phyloP scores from a whole-genome alignment of 2,797 vertebrate genomes.

The Antennarius maculatus region DNA sequence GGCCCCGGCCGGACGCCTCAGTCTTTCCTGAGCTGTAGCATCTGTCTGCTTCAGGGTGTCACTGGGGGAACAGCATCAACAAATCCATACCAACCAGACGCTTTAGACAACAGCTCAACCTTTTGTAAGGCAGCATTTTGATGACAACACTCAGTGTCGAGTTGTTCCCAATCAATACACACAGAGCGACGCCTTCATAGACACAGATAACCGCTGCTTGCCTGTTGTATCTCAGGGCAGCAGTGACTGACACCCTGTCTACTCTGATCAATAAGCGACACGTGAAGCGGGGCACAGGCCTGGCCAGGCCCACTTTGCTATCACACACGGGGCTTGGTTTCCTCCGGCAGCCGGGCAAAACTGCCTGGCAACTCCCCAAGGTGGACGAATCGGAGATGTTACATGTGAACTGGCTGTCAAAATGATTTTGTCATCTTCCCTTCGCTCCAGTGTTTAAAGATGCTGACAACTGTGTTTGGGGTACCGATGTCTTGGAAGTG shows the following conservation, averaged over 20 bases:
- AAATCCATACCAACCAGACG: slow-evolving; percentile 67
- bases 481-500: slow-evolving; percentile 78
- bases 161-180: slow-evolving; percentile 87
- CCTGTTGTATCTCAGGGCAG: slow-evolving; percentile 72
- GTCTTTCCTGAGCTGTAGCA: slow-evolving; percentile 47
- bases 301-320: slow-evolving; percentile 72
- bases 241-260: slow-evolving; percentile 80
- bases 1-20: slow-evolving; percentile 26
- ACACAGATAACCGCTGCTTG: slow-evolving; percentile 81
- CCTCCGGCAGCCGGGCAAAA: slow-evolving; percentile 77
- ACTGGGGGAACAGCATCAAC: slow-evolving; percentile 43
- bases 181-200: slow-evolving; percentile 81
- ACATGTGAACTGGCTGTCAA: slow-evolving; percentile 88
- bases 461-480: slow-evolving; percentile 80
- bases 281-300: slow-evolving; percentile 61
- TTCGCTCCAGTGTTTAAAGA: slow-evolving; percentile 82
- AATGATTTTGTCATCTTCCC: slow-evolving; percentile 85
- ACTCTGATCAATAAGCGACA: slow-evolving; percentile 84
- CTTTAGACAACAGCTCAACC: slow-evolving; percentile 61
- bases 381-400: slow-evolving; percentile 85
- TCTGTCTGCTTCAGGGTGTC: slow-evolving; percentile 47
- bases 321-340: slow-evolving; percentile 72
- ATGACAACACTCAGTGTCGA: slow-evolving; percentile 83
- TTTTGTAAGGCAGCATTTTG: slow-evolving; percentile 85
- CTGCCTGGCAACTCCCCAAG: slow-evolving; percentile 82